phyloP scores from a whole-genome alignment of 2,113 vertebrate genomes.

The Isichthys henryi region DNA sequence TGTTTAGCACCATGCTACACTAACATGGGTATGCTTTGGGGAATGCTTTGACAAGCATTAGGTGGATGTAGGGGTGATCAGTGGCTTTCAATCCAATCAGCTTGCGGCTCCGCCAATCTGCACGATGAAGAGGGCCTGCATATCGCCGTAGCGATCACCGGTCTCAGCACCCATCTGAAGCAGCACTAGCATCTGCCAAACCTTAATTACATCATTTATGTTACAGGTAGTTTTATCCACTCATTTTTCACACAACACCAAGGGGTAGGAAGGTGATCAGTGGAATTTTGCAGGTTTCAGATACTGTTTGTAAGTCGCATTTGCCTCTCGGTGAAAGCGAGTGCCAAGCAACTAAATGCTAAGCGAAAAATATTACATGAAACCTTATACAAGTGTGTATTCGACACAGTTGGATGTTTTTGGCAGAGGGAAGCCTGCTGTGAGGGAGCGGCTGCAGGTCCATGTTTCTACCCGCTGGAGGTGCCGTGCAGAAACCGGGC shows the following conservation, averaged over 20 bases:
- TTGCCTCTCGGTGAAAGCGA: not conserved
- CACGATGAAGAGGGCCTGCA: not conserved
- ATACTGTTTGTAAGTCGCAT: not conserved
- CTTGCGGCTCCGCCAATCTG: not conserved
- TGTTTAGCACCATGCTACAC: not conserved
- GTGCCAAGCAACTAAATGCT: not conserved
- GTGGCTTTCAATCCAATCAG: not conserved
- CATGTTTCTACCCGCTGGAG: not conserved
- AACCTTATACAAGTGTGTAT: not conserved
- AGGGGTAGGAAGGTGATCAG: not conserved
- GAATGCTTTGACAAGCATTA: not conserved
- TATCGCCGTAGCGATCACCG: not conserved
- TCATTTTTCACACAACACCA: not conserved
- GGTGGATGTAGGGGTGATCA: not conserved
- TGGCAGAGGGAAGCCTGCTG: not conserved
- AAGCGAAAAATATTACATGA: not conserved
- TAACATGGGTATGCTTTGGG: not conserved
- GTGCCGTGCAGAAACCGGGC: not conserved
- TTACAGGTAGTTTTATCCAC: not conserved
- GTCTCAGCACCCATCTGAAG: not conserved
- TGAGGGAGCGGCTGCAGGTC: not conserved
- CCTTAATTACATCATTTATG: conserved; percentile 1
- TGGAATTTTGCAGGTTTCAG: not conserved
- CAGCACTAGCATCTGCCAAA: not conserved
- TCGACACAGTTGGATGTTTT: not conserved